Evolutionary conservation across 2,113 vertebrate genomes (phyloP), one percentile per base, ranked within the genome.

Genomic region (Sylvia atricapilla): DNA sequence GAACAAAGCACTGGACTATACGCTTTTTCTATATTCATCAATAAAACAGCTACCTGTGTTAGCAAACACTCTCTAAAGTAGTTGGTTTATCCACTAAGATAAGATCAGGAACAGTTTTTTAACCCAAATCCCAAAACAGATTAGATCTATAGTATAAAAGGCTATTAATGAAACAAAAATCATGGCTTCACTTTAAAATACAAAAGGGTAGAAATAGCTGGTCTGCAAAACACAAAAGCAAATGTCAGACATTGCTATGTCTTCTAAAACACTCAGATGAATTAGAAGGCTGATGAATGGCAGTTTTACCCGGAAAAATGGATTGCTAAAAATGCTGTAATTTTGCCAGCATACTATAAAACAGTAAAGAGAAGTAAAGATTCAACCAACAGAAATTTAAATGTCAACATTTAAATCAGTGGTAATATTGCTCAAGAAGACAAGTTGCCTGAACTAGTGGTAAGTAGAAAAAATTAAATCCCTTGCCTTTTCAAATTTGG

Each of bases 1-100:
- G 96, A 97, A 97, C 94, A 97, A 96, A 96, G 95, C 97, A 95
- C 84, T 90, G 96, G 93, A 95, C 96, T 96, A 95, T 74, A 95
- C 2, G 62, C 59, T 93, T 95, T 92, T 93, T 93, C 81, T 70
- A 93, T 91, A 96, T 90, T 95, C 94, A 97, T 96, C 96, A 97
- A 96, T 70, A 97, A 93, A 97, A 93, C 56, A 87, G 81, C 72
- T 83, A 83, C 69, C 66, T 91, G 66, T 77, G 67, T 50, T 92
- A 91, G 81, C 50, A 95, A 81, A 68, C 17, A 75, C 19, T 49
- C 22, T 53, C 73, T 33, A 90, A 78, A 90, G 53, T 70, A 93
- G 68, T 82, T 74, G 68, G 77, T 88, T 83, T 89, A 94, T 58
- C 58, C 75, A 89, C 68, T 66, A 72, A 10, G 56, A 28, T 37